Evolutionary conservation across 2,113 vertebrate genomes (phyloP).

Genomic region (Natator depressus): DNA sequence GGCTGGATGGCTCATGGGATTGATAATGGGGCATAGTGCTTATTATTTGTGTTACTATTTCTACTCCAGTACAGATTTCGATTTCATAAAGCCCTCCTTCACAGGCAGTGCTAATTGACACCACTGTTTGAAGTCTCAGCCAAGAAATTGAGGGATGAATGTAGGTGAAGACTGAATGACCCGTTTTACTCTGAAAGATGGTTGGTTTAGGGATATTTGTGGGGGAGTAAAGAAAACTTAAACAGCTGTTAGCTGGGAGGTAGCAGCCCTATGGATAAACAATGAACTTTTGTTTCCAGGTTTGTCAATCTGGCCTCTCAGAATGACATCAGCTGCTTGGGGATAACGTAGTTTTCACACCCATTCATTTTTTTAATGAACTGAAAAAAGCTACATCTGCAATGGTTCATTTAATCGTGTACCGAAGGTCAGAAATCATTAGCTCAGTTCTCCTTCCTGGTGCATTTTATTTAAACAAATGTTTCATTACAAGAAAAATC

Average conservation of each 20-base stretch:
- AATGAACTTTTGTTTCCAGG: not conserved
- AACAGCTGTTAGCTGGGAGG: not conserved
- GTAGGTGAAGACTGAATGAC: not conserved
- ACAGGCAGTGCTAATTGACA: rapidly evolving
- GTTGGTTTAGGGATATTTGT: not conserved
- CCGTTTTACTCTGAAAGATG: not conserved
- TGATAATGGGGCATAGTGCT: rapidly evolving
- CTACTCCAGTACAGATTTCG: not conserved
- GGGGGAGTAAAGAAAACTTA: not conserved
- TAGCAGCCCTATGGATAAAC: not conserved
- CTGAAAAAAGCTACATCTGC: not conserved
- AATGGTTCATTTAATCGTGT: not conserved
- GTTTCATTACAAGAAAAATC: not conserved
- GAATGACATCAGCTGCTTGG: not conserved
- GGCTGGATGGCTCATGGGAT: not conserved
- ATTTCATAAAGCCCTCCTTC: not conserved
- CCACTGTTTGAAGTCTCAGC: not conserved
- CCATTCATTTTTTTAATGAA: not conserved
- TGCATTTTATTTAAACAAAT: not conserved
- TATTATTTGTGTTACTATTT: rapidly evolving
- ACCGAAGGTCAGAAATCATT: not conserved
- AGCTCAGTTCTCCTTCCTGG: not conserved
- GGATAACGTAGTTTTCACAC: not conserved
- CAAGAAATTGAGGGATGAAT: not conserved
- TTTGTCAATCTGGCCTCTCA: not conserved